Percentiles rank a stretch among this genome's conserved stretches.
Conservation (phyloP, 2,113 vertebrate species). For the Tylochromis polylepis region DNA sequence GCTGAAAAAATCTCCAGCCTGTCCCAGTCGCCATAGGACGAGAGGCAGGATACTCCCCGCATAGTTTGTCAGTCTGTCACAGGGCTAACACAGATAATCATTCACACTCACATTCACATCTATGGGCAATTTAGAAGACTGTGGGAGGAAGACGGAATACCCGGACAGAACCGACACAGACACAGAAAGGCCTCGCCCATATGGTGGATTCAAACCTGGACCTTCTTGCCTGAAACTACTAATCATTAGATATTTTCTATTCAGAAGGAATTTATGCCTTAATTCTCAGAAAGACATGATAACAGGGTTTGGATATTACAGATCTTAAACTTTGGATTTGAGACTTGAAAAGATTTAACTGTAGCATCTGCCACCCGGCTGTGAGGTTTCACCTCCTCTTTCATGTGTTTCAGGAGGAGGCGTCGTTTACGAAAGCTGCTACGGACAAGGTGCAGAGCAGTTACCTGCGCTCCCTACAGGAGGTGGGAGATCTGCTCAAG, state of each 20-base stretch:
- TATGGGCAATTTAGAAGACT: not conserved
- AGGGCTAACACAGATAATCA: not conserved
- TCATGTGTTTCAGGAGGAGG: constrained; percentile 80
- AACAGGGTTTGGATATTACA: not conserved
- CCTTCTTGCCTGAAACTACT: not conserved
- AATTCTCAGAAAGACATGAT: not conserved
- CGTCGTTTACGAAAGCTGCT: constrained; percentile 82
- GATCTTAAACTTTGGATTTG: too few species aligned
- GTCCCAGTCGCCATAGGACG: not conserved
- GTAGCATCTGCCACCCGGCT: not conserved
- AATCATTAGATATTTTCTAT: not conserved
- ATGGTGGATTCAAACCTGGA: not conserved
- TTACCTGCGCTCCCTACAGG: constrained; percentile 92
- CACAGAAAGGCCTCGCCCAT: not conserved
- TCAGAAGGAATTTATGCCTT: not conserved
- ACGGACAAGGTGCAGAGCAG: constrained; percentile 94
- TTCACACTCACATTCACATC: not conserved
- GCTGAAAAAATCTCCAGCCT: not conserved
- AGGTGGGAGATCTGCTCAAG: constrained; percentile 89
- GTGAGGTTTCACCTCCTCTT: not conserved
- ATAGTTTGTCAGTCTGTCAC: not conserved
- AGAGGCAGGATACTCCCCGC: not conserved
- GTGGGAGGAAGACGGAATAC: not conserved
- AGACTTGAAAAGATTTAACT: too few species aligned
- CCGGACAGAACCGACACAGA: not conserved